Evolutionary conservation across 1,140 invertebrate genomes (phyloP).

Genomic region (Pseudomyrmex sp.): DNA sequence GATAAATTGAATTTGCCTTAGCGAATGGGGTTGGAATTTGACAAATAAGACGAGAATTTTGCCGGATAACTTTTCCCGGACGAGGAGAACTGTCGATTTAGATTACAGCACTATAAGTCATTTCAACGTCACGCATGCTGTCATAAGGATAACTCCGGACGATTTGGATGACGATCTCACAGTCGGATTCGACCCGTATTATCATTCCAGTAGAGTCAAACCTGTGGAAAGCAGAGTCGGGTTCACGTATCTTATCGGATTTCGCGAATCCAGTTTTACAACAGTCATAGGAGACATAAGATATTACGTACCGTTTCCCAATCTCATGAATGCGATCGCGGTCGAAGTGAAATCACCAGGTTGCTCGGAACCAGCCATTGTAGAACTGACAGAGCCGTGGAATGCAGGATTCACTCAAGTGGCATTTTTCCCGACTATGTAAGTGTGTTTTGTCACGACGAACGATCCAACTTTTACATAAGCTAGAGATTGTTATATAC

Average conservation of each 20-base stretch:
- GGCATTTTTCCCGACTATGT: constrained; percentile 87
- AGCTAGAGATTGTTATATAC: not conserved
- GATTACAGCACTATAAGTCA: constrained; percentile 87
- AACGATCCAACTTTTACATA: not conserved
- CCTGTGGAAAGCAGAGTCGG: constrained; percentile 54
- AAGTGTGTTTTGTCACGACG: constrained; percentile 46
- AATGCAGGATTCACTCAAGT: constrained; percentile 87
- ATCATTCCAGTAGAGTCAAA: constrained; percentile 61
- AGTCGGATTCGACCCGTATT: constrained; percentile 78
- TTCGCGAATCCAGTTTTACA: constrained; percentile 38
- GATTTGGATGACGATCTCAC: constrained; percentile 72
- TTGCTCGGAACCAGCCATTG: constrained; percentile 85
- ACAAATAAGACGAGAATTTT: constrained; percentile 87
- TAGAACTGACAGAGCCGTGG: constrained; percentile 88
- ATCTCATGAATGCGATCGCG: constrained; percentile 71
- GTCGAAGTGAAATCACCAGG: constrained; percentile 76
- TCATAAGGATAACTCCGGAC: constrained; percentile 87
- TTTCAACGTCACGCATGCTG: constrained; percentile 89
- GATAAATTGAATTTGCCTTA: constrained; percentile 76
- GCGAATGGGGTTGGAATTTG: constrained; percentile 88
- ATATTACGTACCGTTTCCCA: constrained; percentile 73
- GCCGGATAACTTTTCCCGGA: constrained; percentile 81
- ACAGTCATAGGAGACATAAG: constrained; percentile 73
- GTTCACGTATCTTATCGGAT: constrained; percentile 51
- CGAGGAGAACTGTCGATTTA: constrained; percentile 87